Conservation (phyloP, 2,113 vertebrate species). For the Collichthys lucidus region DNA sequence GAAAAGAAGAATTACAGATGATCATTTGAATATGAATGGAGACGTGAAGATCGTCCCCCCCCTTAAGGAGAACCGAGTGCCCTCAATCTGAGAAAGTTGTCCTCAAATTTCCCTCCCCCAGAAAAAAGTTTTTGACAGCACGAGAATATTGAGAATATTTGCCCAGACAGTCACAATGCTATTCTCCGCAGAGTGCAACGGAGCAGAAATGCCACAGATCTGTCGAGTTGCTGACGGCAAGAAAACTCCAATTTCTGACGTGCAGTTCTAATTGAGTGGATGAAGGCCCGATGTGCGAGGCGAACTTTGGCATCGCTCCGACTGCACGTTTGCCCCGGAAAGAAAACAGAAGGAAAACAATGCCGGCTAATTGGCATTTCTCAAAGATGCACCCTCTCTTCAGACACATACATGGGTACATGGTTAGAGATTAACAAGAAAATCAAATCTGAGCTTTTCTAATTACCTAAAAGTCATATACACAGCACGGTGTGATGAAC, state of each 20-base stretch:
- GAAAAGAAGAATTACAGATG: conserved; percentile 37
- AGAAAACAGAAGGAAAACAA: neutral
- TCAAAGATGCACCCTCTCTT: conserved; percentile 45
- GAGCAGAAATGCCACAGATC: conserved; percentile 40
- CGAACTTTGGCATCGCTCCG: conserved; percentile 38
- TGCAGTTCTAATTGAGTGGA: conserved; percentile 50
- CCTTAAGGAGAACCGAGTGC: neutral
- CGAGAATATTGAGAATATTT: neutral
- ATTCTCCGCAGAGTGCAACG: conserved; percentile 16
- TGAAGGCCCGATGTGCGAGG: conserved; percentile 19
- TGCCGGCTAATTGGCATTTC: conserved; percentile 51
- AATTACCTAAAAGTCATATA: conserved; percentile 44
- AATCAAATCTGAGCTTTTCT: conserved; percentile 30
- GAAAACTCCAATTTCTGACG: conserved; percentile 24
- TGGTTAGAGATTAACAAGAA: conserved; percentile 2
- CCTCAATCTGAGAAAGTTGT: conserved; percentile 36
- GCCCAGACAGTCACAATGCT: neutral
- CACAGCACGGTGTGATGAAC: neutral
- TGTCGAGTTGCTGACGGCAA: conserved; percentile 44
- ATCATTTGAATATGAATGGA: conserved; percentile 37
- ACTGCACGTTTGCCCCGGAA: conserved; percentile 19
- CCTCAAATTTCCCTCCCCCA: neutral
- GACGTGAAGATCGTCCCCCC: neutral
- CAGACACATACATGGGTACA: conserved; percentile 35
- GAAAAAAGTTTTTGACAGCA: conserved; percentile 48